These are phyloP conservation scores for Agapostemon virescens DNA, from an alignment of 2,888 invertebrate species.

Conservation along the genomic window DNA sequence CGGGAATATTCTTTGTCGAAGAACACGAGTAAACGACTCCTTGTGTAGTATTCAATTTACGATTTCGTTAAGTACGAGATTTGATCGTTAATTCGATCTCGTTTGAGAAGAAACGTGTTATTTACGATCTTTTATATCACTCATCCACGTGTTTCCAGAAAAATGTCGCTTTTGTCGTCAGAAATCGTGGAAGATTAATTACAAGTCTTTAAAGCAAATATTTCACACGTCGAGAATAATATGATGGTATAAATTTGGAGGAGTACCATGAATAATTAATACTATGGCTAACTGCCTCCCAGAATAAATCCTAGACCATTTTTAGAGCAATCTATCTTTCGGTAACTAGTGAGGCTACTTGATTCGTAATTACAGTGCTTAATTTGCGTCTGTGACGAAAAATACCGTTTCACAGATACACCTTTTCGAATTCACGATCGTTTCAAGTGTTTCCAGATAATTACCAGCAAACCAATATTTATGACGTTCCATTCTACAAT, in stretches of 20 bases:
- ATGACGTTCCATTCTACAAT: too few relatives aligned
- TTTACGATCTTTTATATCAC: background rate
- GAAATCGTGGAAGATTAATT: background rate
- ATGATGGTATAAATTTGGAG: background rate
- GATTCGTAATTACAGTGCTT: slow-evolving; percentile 2
- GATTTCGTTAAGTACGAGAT: background rate
- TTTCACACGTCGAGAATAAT: background rate
- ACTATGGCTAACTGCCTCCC: background rate
- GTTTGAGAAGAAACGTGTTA: background rate
- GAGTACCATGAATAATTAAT: background rate
- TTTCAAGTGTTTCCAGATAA: too few relatives aligned
- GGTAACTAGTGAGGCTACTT: background rate
- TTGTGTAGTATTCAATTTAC: too few relatives aligned
- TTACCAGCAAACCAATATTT: too few relatives aligned
- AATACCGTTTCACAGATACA: too few relatives aligned
- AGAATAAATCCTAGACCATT: slow-evolving; percentile 1
- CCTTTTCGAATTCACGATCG: too few relatives aligned
- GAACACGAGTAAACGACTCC: too few relatives aligned
- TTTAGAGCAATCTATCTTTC: background rate
- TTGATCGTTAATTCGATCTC: background rate
- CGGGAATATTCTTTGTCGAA: too few relatives aligned
- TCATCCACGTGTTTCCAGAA: background rate
- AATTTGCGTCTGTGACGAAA: background rate
- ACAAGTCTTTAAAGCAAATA: slow-evolving; percentile 5
- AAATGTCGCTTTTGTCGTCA: background rate